These are phyloP conservation scores for Acrossocheilus fasciatus DNA, from an alignment of 2,797 vertebrate species.

Conservation along the genomic window DNA sequence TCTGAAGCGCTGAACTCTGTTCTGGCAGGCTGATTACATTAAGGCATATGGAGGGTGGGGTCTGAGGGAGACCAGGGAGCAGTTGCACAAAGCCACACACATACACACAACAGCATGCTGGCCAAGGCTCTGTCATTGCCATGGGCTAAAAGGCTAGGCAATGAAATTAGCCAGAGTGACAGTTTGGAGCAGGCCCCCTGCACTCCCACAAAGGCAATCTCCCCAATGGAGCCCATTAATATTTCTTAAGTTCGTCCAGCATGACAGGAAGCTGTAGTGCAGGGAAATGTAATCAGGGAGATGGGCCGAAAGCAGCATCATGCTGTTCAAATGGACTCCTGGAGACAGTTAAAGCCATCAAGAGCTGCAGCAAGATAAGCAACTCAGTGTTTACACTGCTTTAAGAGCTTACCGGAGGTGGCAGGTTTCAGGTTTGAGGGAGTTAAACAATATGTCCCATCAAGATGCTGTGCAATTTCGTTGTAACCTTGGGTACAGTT, in stretches of 20 bases:
- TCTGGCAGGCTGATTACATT: constrained; percentile 63
- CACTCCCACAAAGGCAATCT: constrained; percentile 66
- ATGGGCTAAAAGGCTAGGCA: constrained; percentile 63
- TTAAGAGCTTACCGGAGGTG: constrained; percentile 5
- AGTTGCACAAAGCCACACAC: constrained; percentile 38
- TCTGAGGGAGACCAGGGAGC: constrained; percentile 34
- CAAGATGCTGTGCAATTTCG: neutral
- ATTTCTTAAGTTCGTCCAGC: constrained; percentile 62
- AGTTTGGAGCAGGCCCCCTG: constrained; percentile 56
- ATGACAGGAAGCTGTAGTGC: constrained; percentile 65
- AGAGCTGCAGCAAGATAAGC: constrained; percentile 41
- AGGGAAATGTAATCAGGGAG: constrained; percentile 67
- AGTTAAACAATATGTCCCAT: neutral
- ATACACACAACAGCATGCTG: constrained; percentile 26
- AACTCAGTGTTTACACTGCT: constrained; percentile 22
- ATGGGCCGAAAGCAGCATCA: constrained; percentile 55
- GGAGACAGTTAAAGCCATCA: constrained; percentile 46
- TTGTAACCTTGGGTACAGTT: neutral
- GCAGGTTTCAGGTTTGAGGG: neutral
- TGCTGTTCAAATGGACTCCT: constrained; percentile 2
- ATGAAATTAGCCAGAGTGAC: constrained; percentile 70
- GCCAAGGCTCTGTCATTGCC: constrained; percentile 54
- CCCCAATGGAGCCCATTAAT: constrained; percentile 67
- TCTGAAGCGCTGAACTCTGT: constrained; percentile 54
- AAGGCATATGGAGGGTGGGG: constrained; percentile 50